A percentile compares a stretch with the other conserved stretches of the same genome.
phyloP scores from a whole-genome alignment of 2,888 invertebrate species.

The Ganaspis brasiliensis region DNA sequence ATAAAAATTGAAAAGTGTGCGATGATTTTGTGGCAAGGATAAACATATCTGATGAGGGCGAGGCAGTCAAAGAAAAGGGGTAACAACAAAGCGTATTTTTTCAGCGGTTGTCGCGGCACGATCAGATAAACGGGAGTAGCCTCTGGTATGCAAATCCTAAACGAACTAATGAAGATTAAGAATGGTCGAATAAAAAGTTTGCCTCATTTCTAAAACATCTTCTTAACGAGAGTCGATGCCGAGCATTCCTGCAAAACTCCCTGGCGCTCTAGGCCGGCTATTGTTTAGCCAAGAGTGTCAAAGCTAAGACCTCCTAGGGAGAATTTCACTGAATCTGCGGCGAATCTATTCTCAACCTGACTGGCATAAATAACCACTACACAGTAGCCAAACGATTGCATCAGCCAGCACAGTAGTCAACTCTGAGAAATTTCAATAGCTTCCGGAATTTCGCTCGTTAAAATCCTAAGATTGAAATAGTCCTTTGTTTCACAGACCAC shows the following conservation, averaged over 20 bases:
- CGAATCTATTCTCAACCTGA: slow-evolving; percentile 59
- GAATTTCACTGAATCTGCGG: slow-evolving; percentile 68
- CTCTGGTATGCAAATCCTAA: slow-evolving; percentile 78
- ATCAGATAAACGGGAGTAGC: slow-evolving; percentile 76
- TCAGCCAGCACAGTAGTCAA: slow-evolving; percentile 54
- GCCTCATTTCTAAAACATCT: slow-evolving; percentile 77
- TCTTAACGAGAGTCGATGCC: slow-evolving; percentile 73
- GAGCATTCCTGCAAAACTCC: slow-evolving; percentile 70
- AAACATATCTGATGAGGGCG: neutral
- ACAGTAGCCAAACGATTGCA: slow-evolving; percentile 61
- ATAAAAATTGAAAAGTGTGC: neutral
- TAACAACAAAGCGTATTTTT: slow-evolving; percentile 59
- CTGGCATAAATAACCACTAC: slow-evolving; percentile 59
- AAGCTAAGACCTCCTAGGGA: slow-evolving; percentile 74
- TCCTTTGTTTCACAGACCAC: slow-evolving; percentile 34
- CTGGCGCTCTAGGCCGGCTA: slow-evolving; percentile 62
- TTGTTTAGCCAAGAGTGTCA: slow-evolving; percentile 73
- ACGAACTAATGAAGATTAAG: slow-evolving; percentile 80
- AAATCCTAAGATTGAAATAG: slow-evolving; percentile 38
- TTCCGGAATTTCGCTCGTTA: slow-evolving; percentile 66
- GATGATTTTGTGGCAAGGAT: neutral
- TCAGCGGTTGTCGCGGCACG: slow-evolving; percentile 72
- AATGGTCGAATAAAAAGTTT: slow-evolving; percentile 71
- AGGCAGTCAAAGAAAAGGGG: slow-evolving; percentile 29
- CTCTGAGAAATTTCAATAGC: slow-evolving; percentile 61